Base-by-base conservation (phyloP, 2,888 invertebrate genomes). In the Zhengitettix transpicula region DNA sequence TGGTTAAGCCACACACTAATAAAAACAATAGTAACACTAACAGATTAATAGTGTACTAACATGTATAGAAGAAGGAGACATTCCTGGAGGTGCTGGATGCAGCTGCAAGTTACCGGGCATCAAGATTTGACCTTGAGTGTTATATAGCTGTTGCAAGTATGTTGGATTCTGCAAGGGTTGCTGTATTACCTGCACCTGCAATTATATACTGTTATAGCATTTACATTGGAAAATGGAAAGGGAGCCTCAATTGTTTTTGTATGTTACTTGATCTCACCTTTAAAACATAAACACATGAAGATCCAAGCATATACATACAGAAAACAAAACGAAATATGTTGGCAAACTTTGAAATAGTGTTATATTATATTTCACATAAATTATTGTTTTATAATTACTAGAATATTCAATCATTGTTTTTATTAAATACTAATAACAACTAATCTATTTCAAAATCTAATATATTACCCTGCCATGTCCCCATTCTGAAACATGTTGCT, bases 101-200 rank as follows among this genome's bases (percentile, higher is more conserved):
- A 90, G 77, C 2, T 84, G 81, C 63, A 87, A 81, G 71, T 86
- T 86, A 1, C 89, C 83, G 0, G 89, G 89, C 82, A 92, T 88
- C 40, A 93, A 72, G 62, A 92, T 73, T 51, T 77, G 78, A 41
- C 85, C 83, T 69, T 87, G 89, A 0, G 87, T 81, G 70, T 87
- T 87, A 72, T 89, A 89, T 63, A 92, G 72, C 70, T 89, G 89
- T 68, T 85, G 88, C 57, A 91, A 69, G 58, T 90, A 89, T 2
- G 85, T 81, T 55, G 79, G 81, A 72, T 81, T 87, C 71, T 87
- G 86, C 56, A 87, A 71, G 1, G 87, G 87, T 67, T 89, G 90
- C 70, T 88, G 88, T 67, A 92, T 88, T 40, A 92, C 85, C 71
- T 92, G 91, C 42, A 92, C 84, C 71, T 76, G 68, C 14, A 65